These are phyloP conservation scores for Prionace glauca DNA, from an alignment of 2,797 vertebrate species.

Conservation along the genomic window DNA sequence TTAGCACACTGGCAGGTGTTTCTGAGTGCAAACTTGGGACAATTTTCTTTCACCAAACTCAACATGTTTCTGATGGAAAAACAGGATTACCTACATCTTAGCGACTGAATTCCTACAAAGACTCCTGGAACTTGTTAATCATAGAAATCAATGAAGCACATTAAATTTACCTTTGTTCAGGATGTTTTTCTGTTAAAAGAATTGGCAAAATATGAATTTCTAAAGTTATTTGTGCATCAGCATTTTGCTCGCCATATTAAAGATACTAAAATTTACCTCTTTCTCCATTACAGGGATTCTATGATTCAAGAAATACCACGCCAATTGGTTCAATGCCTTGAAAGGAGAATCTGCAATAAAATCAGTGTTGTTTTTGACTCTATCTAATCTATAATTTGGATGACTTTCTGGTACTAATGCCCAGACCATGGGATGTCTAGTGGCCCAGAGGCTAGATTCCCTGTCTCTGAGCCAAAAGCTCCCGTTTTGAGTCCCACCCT, in stretches of 20 bases:
- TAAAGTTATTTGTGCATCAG: neutral
- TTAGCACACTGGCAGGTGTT: neutral
- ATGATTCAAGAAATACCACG: neutral
- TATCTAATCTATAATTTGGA: neutral
- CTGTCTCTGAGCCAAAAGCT: too few species aligned
- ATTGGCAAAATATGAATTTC: neutral
- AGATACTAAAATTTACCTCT: too few species aligned
- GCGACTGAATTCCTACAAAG: neutral
- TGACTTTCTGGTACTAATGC: neutral
- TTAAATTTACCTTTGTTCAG: too few species aligned
- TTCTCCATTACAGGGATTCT: too few species aligned
- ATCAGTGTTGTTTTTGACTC: neutral
- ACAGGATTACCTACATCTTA: neutral
- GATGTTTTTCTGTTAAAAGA: neutral
- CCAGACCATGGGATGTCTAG: neutral
- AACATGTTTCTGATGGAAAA: neutral
- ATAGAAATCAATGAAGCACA: neutral
- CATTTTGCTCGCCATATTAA: neutral
- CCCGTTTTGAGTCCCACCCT: too few species aligned
- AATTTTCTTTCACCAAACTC: neutral
- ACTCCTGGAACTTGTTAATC: too few species aligned
- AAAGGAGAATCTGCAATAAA: neutral
- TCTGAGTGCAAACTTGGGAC: neutral
- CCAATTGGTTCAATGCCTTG: neutral
- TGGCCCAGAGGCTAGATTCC: too few species aligned